Evolutionary conservation across 1,140 invertebrate species (phyloP).

Genomic region (Oreohelix idahoensis): DNA sequence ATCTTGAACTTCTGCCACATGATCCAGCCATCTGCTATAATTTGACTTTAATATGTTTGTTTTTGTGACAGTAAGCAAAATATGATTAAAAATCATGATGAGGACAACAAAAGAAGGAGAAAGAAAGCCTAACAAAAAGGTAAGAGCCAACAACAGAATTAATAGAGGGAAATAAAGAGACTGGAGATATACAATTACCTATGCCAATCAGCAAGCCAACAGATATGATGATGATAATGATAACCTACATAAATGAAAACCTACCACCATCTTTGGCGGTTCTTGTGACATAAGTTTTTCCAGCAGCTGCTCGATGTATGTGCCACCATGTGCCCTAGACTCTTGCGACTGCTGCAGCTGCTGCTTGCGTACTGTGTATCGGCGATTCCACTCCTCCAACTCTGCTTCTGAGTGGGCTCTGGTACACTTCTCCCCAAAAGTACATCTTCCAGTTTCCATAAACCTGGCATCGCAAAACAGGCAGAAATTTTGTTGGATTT

Average conservation of each 20-base stretch:
- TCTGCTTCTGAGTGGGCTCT: conserved; percentile 83
- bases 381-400: conserved; percentile 82
- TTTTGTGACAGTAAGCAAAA: too few species aligned
- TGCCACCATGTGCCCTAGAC: conserved; percentile 80
- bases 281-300: conserved; percentile 75
- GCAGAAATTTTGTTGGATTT: too few species aligned
- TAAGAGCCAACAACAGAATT: too few species aligned
- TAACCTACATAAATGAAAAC: neutral
- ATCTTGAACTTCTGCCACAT: too few species aligned
- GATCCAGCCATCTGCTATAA: too few species aligned
- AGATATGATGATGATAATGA: neutral
- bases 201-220: too few species aligned
- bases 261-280: conserved; percentile 65
- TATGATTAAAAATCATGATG: too few species aligned
- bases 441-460: conserved; percentile 75
- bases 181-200: too few species aligned
- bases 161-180: too few species aligned
- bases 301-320: conserved; percentile 80
- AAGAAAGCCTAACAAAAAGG: too few species aligned
- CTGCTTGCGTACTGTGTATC: conserved; percentile 79
- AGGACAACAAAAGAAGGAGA: too few species aligned
- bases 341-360: conserved; percentile 79
- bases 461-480: conserved; percentile 45
- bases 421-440: conserved; percentile 82
- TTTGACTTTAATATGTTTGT: too few species aligned